Evolutionary conservation across 92 coral and sea anemone species (phyloP).

Genomic region (Actinernus sp.): DNA sequence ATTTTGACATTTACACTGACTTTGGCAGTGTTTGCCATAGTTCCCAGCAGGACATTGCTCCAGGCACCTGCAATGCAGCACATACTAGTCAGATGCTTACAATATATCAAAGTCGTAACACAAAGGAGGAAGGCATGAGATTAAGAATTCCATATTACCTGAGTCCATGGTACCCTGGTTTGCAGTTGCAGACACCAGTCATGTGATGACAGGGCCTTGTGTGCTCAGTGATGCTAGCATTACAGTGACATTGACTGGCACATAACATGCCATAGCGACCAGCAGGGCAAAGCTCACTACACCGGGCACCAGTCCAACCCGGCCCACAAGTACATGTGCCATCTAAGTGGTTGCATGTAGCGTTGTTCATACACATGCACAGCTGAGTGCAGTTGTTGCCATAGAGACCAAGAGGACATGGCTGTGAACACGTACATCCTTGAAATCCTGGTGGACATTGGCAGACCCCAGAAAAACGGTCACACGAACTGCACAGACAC

Average conservation of each 20-base stretch:
- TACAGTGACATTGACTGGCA: slow-evolving; percentile 71
- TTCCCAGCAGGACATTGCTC: slow-evolving; percentile 72
- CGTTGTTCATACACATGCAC: slow-evolving; percentile 75
- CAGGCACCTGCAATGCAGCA: slow-evolving; percentile 67
- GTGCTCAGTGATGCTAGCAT: slow-evolving; percentile 51
- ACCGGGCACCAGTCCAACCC: slow-evolving; percentile 85
- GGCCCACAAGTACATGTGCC: slow-evolving; percentile 90
- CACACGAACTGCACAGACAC: slow-evolving; percentile 68
- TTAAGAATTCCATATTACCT: too few relatives aligned
- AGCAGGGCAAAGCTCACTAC: slow-evolving; percentile 70
- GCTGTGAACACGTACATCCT: slow-evolving; percentile 76
- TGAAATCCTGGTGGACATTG: slow-evolving; percentile 88
- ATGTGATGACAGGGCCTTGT: slow-evolving; percentile 76
- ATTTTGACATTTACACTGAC: slow-evolving; percentile 71
- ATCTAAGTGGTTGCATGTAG: slow-evolving; percentile 76
- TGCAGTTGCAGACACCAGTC: slow-evolving; percentile 87
- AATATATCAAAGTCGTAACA: too few relatives aligned
- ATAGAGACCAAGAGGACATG: slow-evolving; percentile 79
- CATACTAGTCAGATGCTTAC: too few relatives aligned
- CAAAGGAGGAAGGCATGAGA: too few relatives aligned
- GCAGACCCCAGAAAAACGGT: slow-evolving; percentile 74
- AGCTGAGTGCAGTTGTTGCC: slow-evolving; percentile 73
- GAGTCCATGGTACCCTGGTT: slow-evolving; percentile 75
- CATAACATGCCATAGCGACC: slow-evolving; percentile 87
- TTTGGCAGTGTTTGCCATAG: slow-evolving; percentile 79